These are phyloP conservation scores for Aproaerema taeniolella DNA, from an alignment of 2,888 invertebrate species.

Conservation along the genomic window DNA sequence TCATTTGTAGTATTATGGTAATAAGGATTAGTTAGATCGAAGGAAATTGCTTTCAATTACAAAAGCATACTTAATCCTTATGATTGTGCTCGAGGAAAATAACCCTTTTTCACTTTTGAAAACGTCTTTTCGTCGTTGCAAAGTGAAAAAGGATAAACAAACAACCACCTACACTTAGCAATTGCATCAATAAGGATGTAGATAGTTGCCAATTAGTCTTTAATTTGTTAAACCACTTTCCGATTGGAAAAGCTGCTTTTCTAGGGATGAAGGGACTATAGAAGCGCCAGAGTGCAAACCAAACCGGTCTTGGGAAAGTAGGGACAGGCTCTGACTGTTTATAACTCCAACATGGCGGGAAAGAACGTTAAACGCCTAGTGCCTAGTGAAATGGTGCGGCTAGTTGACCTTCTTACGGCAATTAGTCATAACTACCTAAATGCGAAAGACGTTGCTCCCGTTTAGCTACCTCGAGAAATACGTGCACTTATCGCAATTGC, in stretches of 20 bases:
- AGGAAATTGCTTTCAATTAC: too few species aligned
- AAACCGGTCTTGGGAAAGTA: constrained; percentile 17
- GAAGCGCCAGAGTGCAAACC: constrained; percentile 6
- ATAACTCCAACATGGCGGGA: constrained; percentile 13
- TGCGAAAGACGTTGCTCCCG: neutral
- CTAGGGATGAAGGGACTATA: constrained; percentile 5
- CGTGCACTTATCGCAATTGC: neutral
- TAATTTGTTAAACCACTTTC: neutral
- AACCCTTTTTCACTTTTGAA: too few species aligned
- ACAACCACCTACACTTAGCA: too few species aligned
- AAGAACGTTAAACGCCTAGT: constrained; percentile 15
- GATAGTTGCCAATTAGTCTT: too few species aligned
- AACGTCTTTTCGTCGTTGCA: too few species aligned
- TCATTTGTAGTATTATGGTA: too few species aligned
- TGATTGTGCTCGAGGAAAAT: too few species aligned
- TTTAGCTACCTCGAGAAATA: neutral
- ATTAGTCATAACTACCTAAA: constrained; percentile 14
- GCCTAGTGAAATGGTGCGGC: constrained; percentile 13
- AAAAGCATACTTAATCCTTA: too few species aligned
- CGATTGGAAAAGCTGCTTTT: neutral
- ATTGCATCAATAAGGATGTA: too few species aligned
- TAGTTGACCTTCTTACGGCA: constrained; percentile 13
- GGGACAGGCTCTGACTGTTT: constrained; percentile 13
- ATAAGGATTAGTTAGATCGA: too few species aligned
- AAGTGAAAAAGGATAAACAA: too few species aligned